Conservation (phyloP, 1,140 invertebrate species). For the Scaptomyza graminum region DNA sequence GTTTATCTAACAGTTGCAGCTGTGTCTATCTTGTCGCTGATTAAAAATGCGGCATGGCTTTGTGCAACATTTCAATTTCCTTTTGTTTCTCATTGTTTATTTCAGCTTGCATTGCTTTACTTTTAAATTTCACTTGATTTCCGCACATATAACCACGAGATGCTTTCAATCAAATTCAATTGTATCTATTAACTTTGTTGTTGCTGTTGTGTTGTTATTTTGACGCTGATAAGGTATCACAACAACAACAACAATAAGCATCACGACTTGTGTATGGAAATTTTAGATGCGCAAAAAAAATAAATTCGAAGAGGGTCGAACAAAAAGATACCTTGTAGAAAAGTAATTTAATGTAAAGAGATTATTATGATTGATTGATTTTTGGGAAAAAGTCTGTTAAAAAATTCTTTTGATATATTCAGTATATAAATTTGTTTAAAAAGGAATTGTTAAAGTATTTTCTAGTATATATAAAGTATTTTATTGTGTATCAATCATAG, state of each 20-base stretch:
- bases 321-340: neutral
- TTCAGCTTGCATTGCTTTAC: constrained; percentile 20
- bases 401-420: too few species aligned
- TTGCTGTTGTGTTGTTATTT: neutral
- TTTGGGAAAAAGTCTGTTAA: too few species aligned
- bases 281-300: constrained; percentile 57
- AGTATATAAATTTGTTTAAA: too few species aligned
- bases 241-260: constrained; percentile 20
- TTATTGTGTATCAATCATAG: too few species aligned
- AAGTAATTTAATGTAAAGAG: constrained; percentile 2
- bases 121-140: constrained; percentile 18
- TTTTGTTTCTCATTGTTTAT: constrained; percentile 17
- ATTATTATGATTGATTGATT: too few species aligned
- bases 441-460: too few species aligned
- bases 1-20: constrained; percentile 28
- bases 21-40: constrained; percentile 4
- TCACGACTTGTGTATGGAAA: constrained; percentile 64
- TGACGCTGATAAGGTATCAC: constrained; percentile 37
- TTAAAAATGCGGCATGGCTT: constrained; percentile 22
- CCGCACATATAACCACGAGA: constrained; percentile 13
- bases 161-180: constrained; percentile 52
- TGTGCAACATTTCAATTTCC: constrained; percentile 5
- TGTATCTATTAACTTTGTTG: constrained; percentile 46
- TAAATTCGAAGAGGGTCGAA: neutral
- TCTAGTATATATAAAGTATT: too few species aligned